phyloP scores from a whole-genome alignment of 2,888 invertebrate genomes.

The Tuberolachnus salignus region DNA sequence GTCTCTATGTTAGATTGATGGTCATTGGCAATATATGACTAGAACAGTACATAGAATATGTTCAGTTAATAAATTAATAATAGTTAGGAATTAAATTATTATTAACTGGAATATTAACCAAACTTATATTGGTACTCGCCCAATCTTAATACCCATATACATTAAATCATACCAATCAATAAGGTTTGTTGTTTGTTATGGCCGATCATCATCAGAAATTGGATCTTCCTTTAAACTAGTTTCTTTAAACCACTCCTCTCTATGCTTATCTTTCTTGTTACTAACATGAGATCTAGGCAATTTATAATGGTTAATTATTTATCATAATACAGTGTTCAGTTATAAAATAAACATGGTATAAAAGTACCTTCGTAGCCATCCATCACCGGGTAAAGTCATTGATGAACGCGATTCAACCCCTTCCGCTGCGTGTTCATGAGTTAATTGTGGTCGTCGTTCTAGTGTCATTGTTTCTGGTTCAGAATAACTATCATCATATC shows the following conservation, averaged over 20 bases:
- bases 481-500: conserved; percentile 70
- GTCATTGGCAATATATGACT: conserved; percentile 1
- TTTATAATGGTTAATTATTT: not conserved
- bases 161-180: conserved; percentile 17
- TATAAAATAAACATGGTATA: not conserved
- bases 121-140: not conserved
- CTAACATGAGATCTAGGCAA: conserved; percentile 25
- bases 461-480: conserved; percentile 74
- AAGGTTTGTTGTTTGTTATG: not conserved
- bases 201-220: conserved; percentile 43
- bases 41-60: not conserved
- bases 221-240: conserved; percentile 52
- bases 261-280: conserved; percentile 41
- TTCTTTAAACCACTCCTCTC: conserved; percentile 41
- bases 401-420: conserved; percentile 56
- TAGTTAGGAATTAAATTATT: not conserved
- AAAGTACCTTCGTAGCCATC: conserved; percentile 42
- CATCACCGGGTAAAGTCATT: conserved; percentile 57
- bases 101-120: not conserved
- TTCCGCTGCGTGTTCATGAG: conserved; percentile 45
- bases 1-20: not conserved
- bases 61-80: not conserved
- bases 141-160: not conserved
- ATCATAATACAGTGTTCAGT: not conserved
- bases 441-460: conserved; percentile 66